Percentiles rank a stretch among this genome's conserved stretches.
These are phyloP conservation scores for Propithecus perrieri DNA, from an alignment of 2,797 vertebrate genomes.

Conservation along the genomic window DNA sequence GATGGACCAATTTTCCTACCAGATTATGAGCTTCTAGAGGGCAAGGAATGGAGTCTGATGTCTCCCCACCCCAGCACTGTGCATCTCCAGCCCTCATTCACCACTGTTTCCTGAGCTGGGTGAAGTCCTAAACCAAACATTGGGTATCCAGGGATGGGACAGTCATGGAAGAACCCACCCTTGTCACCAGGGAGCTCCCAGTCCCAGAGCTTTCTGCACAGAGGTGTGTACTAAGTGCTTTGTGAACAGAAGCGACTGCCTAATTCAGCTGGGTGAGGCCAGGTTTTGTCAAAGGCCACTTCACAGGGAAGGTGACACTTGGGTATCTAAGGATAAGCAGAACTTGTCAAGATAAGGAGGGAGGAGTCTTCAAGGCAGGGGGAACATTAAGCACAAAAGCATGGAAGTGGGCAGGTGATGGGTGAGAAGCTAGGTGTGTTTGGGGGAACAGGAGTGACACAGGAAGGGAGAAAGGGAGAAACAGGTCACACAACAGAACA, in stretches of 20 bases:
- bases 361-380: not conserved
- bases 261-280: not conserved
- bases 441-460: not conserved
- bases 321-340: not conserved
- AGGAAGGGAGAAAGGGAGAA: not conserved
- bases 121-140: not conserved
- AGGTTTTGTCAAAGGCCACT: no score
- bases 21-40: not conserved
- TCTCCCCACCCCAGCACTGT: not conserved
- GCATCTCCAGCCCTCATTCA: not conserved
- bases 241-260: not conserved
- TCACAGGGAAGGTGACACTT: not conserved
- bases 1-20: not conserved
- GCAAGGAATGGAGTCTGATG: not conserved
- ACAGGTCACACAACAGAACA: not conserved
- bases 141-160: not conserved
- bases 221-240: not conserved
- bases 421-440: not conserved
- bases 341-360: not conserved
- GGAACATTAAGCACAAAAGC: not conserved
- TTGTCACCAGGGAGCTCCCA: not conserved
- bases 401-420: not conserved
- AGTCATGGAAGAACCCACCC: not conserved
- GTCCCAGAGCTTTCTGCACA: not conserved
- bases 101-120: not conserved